Evolutionary conservation across 1,140 invertebrate species (phyloP).

Genomic region (Apocrypta bakeri): DNA sequence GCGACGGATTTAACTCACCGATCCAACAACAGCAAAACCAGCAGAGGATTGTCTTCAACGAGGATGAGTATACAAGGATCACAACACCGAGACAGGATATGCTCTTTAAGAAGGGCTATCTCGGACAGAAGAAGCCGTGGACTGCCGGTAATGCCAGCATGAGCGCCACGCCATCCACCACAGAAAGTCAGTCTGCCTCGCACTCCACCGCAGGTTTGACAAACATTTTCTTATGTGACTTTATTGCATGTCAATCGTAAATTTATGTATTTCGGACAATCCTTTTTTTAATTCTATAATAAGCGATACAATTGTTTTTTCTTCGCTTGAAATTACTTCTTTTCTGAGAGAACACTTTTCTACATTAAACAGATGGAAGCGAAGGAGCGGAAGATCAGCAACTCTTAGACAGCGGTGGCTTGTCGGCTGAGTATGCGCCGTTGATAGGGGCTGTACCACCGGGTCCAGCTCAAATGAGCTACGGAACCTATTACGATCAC

Average conservation of each 20-base stretch:
- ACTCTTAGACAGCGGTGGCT: conserved; percentile 61
- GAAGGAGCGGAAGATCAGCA: conserved; percentile 72
- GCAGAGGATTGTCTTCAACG: conserved; percentile 68
- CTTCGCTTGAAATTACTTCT: no score
- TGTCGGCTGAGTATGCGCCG: conserved; percentile 54
- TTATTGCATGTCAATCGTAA: no score
- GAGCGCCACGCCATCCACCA: conserved; percentile 72
- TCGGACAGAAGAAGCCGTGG: conserved; percentile 77
- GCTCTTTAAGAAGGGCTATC: conserved; percentile 83
- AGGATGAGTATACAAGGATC: conserved; percentile 82
- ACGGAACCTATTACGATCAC: conserved; percentile 70
- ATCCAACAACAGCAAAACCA: conserved; percentile 59
- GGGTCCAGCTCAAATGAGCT: conserved; percentile 62
- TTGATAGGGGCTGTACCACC: conserved; percentile 26
- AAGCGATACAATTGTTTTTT: no score
- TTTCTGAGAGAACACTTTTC: no score
- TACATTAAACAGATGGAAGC: conserved; percentile 64
- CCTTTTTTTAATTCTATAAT: no score
- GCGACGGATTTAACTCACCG: conserved; percentile 57
- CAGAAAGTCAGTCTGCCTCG: conserved; percentile 72
- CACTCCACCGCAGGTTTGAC: conserved; percentile 71
- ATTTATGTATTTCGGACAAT: no score
- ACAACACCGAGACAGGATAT: conserved; percentile 82
- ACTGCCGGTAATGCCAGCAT: conserved; percentile 65
- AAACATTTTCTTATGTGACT: no score